Base-by-base conservation (phyloP, 2,113 vertebrate genomes). In the Phaetusa simplex region DNA sequence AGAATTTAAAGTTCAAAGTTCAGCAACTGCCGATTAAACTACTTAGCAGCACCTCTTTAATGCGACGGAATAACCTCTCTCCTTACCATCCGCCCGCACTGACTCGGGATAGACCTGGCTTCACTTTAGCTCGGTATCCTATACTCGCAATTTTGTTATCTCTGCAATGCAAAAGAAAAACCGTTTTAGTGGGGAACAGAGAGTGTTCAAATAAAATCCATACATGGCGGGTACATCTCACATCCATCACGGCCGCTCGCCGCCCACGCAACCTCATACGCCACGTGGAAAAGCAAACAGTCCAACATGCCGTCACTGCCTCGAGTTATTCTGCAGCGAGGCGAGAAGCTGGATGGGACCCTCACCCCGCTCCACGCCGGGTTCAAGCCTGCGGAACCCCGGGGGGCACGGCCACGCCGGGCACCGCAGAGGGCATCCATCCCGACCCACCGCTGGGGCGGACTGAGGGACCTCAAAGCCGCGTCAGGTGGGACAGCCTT, bases 1-100 rank as follows among this genome's bases (percentile, higher is more conserved):
- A 82, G 91, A 93, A 94, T 93, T 96, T 70, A 24, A 94, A 91
- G 94, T 94, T 91, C 92, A n/a, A 89, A 95, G 93, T 95, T 88
- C 85, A 92, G 93, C 69, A 34, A 14, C 24, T 9, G 40, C 2
- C 49, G 86, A 89, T 95, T 94, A 94, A 97, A 87, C 40, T 15
- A 19, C 83, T 91, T 26, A 29, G 78, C 62, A 85, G 89, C 70
- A 66, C 70, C 91, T 80, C 69, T 32, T 26, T 11, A 69, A 91
- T 4, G 43, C 73, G 42, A 14, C 22, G 0, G 26, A 85, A 53
- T 7, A 52, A 69, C 76, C 93, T 20, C 92, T 59, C 92, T 94
- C 84, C 89, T 89, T 11, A 30, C 62, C 94, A 58, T 0, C 4
- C 8, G 9, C 90, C 86, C 77, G 19, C 94, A 61, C 90, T 20